Base-by-base conservation (phyloP, 2,888 invertebrate species). In the Acronicta leporina region DNA sequence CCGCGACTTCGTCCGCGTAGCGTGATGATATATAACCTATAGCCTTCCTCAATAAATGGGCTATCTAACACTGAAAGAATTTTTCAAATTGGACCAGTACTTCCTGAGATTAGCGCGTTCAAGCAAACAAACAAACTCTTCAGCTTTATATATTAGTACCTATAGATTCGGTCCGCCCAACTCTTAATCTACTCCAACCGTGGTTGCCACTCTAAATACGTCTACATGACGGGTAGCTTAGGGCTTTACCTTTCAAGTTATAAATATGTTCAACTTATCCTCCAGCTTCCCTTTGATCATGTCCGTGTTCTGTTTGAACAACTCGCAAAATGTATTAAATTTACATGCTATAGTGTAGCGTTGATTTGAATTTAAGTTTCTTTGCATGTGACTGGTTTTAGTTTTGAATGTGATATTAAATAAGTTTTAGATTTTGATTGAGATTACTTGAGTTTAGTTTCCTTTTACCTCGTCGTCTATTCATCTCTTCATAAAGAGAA, bases 261-360 rank as follows among this genome's bases (percentile, higher is more conserved):
- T 74, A 63, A 75, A 64, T 61, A 73, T 68, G 58, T 55, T 67
- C 27, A 52, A 63, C 44, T 45, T 60, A 60, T 47, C 58, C 63
- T 48, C 16, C 8, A 60, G 55, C 53, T 55, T 54, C 41, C 53
- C 75, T 75, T 75, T 77, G 78, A 77, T 77, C 75, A 71, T 54
- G 54, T 65, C 55, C 50, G 41, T 14, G 27, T 53, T 56, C 33
- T 47, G 49, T 73, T 74, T 69, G 61, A 73, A 48, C 49, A 27
- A 54, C 47, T 64, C 58, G 7, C 48, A 13, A 47, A 60, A 56
- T 59, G 53, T 70, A 60, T 69, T 57, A 63, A 54, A 60, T 69
- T 57, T 57, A 51, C 53, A 44, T 71, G 59, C 40, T 63, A 54
- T 35, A 44, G 30, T 57, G n/a, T 15, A 45, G n/a, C 41, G 55